A percentile compares a stretch with the other conserved stretches of the same genome.
phyloP scores from a whole-genome alignment of 2,113 vertebrate species.

The Saguinus midas region DNA sequence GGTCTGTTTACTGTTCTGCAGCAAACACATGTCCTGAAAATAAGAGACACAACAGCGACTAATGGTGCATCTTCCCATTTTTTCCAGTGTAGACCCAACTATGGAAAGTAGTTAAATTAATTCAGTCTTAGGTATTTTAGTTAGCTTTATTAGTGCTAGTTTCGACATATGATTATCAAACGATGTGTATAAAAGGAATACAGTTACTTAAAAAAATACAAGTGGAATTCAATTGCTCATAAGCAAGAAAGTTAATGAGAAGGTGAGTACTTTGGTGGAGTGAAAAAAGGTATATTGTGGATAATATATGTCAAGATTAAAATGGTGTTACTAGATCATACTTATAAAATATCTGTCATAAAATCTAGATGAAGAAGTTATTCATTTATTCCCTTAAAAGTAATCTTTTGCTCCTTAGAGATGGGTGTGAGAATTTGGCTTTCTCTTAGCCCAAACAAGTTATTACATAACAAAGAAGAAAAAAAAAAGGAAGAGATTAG shows the following conservation, averaged over 20 bases:
- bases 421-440: slow-evolving; percentile 51
- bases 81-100: neutral
- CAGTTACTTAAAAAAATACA: neutral
- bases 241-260: neutral
- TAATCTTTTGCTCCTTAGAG: neutral
- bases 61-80: neutral
- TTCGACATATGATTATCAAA: slow-evolving; percentile 10
- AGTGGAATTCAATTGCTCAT: neutral
- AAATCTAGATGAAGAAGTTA: slow-evolving; percentile 48
- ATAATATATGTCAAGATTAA: neutral
- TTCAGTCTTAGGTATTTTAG: neutral
- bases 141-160: neutral
- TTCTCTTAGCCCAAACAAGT: slow-evolving; percentile 35
- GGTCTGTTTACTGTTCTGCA: neutral
- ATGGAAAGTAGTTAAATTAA: neutral
- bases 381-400: slow-evolving; percentile 27
- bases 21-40: slow-evolving; percentile 31
- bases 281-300: slow-evolving; percentile 3
- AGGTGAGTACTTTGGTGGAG: neutral
- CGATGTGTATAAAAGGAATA: neutral
- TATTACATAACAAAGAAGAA: slow-evolving; percentile 53
- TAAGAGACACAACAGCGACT: neutral
- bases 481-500: slow-evolving; percentile 42
- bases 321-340: neutral
- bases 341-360: slow-evolving; percentile 24